Conservation (phyloP, 1,140 invertebrate genomes). For the Drosophila rhopaloa region DNA sequence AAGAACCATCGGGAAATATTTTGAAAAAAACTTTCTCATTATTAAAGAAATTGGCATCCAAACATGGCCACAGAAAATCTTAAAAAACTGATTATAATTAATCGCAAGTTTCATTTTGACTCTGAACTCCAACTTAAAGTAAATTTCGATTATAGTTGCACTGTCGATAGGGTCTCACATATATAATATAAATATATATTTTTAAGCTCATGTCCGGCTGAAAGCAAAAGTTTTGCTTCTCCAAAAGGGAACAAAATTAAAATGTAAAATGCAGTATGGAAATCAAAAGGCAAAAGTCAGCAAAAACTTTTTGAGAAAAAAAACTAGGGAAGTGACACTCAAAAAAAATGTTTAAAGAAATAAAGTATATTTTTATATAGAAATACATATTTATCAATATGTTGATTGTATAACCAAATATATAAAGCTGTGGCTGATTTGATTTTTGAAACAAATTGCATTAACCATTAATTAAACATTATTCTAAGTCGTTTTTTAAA, state of each 20-base stretch:
- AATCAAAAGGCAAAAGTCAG: constrained; percentile 32
- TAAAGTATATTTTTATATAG: neutral
- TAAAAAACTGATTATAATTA: constrained; percentile 17
- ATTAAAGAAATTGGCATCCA: constrained; percentile 11
- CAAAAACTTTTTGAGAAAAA: constrained; percentile 12
- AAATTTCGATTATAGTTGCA: constrained; percentile 13
- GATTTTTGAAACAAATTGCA: no score
- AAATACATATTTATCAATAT: no score
- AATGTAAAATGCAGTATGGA: constrained; percentile 36
- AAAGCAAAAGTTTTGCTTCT: constrained; percentile 42
- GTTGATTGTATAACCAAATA: no score
- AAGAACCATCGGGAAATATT: neutral
- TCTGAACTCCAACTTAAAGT: constrained; percentile 10
- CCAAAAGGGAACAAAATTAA: constrained; percentile 36
- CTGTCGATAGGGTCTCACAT: neutral
- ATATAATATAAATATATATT: constrained; percentile 24
- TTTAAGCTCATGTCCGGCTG: constrained; percentile 28
- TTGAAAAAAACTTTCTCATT: neutral
- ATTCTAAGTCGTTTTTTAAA: no score
- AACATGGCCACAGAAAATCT: neutral
- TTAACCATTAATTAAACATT: no score
- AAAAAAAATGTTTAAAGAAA: neutral
- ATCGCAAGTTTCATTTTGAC: neutral
- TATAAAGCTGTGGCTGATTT: no score
- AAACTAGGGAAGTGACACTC: neutral